Base-by-base conservation (phyloP, 2,888 invertebrate genomes). In the Xanthia icteritia region DNA sequence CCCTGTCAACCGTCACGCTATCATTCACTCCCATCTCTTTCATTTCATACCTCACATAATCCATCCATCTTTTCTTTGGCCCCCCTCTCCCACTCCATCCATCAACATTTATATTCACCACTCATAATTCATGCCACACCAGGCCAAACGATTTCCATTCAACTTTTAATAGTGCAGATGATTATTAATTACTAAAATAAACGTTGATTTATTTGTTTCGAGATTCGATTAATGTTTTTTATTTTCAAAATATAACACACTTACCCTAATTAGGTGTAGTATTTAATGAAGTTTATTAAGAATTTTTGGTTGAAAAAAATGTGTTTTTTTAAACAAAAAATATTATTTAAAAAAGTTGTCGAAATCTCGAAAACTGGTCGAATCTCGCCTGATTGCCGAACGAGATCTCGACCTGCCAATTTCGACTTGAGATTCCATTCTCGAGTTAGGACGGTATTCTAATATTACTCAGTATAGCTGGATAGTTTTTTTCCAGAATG, bases 201-300 rank as follows among this genome's bases (percentile, higher is more conserved):
- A 11, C 11, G 11, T 11, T 11, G 54, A n/a, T n/a, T 56, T 54
- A n/a, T 56, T 56, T 13, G n/a, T 56, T n/a, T n/a, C n/a, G 1
- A n/a, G n/a, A 13, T 11, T 56, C n/a, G 11, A n/a, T 56, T n/a
- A 13, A 5, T 13, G n/a, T 13, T 56, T 56, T 56, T n/a, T 54
- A n/a, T n/a, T 54, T 23, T 3, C 23, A n/a, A 54, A 54, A 54
- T 54, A 51, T 51, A 51, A 51, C 20, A 51, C 51, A 8, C 23
- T 51, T 51, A 20, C 23, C 1, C 3, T 9, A 9, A 51, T 0
- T 51, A 6, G 8, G 20, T 20, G 0, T 23, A 0, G 0, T 3
- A 23, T 54, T 23, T 9, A 23, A 51, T 51, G 0, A 51, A 23
- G 0, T 54, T 54, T 54, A 23, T 9, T 51, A 23, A 51, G 51